Conservation (phyloP, 2,888 invertebrate genomes). For the Altica lythri region DNA sequence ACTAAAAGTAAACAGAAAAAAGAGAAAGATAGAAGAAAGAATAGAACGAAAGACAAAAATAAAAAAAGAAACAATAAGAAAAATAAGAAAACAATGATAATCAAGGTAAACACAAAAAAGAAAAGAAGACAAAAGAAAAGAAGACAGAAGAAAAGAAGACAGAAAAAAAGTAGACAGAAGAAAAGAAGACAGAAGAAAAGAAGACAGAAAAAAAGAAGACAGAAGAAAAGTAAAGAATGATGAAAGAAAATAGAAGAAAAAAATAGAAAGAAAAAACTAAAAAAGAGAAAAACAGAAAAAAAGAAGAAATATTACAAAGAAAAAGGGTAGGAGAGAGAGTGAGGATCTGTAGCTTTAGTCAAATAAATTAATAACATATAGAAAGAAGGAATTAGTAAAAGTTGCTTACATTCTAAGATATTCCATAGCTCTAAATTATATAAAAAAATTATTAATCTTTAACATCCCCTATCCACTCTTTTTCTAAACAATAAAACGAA, state of each 20-base stretch:
- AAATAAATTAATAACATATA: no score
- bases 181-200: not conserved
- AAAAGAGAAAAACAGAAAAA: not conserved
- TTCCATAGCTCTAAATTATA: no score
- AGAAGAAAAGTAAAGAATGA: not conserved
- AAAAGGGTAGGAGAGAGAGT: no score
- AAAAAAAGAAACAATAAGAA: not conserved
- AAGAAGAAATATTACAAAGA: no score
- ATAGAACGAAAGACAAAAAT: not conserved
- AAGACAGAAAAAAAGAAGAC: not conserved
- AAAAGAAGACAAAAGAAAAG: not conserved
- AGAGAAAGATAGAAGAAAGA: not conserved
- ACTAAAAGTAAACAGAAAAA: not conserved
- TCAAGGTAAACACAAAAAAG: not conserved
- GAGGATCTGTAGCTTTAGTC: no score
- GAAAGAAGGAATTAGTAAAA: no score
- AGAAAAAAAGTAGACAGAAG: not conserved
- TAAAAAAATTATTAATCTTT: no score
- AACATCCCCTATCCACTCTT: no score
- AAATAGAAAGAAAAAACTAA: not conserved
- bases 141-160: not conserved
- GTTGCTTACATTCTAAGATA: no score
- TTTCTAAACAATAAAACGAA: no score
- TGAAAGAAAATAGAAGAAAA: not conserved
- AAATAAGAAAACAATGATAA: not conserved